These are phyloP conservation scores for Plectrocnemia conspersa DNA, from an alignment of 1,140 invertebrate species.

Conservation along the genomic window DNA sequence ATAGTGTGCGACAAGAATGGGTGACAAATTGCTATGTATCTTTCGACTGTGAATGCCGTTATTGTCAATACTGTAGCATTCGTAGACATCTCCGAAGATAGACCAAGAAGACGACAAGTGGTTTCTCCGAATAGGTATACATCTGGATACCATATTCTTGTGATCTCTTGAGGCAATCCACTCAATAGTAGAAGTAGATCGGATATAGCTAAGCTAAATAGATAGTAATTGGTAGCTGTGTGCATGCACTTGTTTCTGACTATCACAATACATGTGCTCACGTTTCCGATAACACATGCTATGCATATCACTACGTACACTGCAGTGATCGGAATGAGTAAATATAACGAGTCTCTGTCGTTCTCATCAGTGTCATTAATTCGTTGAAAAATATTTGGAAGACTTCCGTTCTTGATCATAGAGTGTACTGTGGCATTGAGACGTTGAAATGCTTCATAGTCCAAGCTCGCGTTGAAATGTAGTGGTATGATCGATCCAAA, in stretches of 20 bases:
- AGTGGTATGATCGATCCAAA: conserved; percentile 18
- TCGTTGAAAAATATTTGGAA: conserved; percentile 37
- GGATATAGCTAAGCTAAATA: conserved; percentile 83
- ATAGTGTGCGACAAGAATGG: conserved; percentile 84
- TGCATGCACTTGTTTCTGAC: conserved; percentile 76
- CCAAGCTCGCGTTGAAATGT: conserved; percentile 15
- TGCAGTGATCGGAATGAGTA: conserved; percentile 62
- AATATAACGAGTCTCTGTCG: conserved; percentile 49
- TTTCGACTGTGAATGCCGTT: conserved; percentile 89
- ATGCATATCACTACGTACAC: conserved; percentile 73
- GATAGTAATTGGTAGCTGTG: conserved; percentile 78
- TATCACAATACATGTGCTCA: conserved; percentile 82
- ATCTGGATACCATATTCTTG: conserved; percentile 71
- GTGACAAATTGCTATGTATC: conserved; percentile 92
- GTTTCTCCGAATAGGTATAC: conserved; percentile 71
- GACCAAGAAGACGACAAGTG: conserved; percentile 69
- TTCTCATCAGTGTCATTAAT: conserved; percentile 37
- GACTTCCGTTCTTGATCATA: conserved; percentile 1
- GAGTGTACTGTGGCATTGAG: conserved; percentile 19
- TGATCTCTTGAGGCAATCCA: conserved; percentile 73
- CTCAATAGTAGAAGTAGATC: conserved; percentile 77
- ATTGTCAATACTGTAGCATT: conserved; percentile 92
- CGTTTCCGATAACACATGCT: conserved; percentile 77
- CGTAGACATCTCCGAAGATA: conserved; percentile 77
- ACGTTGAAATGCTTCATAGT: conserved; percentile 20